Percentiles rank a stretch among this genome's conserved stretches.
Evolutionary conservation across 2,797 vertebrate genomes (phyloP).

Genomic region (Bradypodion ventrale): DNA sequence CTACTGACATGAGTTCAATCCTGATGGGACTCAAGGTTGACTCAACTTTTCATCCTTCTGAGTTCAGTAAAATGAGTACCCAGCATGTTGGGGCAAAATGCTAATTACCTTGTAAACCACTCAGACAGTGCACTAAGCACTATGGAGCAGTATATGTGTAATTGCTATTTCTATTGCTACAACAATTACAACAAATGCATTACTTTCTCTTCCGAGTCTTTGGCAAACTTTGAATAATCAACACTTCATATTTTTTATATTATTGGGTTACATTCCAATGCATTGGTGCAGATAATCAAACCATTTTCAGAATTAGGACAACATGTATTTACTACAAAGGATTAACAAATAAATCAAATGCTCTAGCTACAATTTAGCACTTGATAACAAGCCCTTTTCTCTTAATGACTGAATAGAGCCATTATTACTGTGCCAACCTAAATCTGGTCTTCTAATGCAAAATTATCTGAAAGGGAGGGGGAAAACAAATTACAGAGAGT

Average conservation of each 20-base stretch:
- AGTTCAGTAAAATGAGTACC: too few species aligned
- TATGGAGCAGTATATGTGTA: too few species aligned
- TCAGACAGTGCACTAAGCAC: too few species aligned
- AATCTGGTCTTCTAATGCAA: slow-evolving; percentile 10
- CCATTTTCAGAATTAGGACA: slow-evolving; percentile 23
- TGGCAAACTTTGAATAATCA: not conserved
- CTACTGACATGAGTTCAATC: too few species aligned
- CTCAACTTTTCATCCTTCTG: too few species aligned
- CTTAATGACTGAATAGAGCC: slow-evolving; percentile 12
- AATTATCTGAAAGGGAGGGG: slow-evolving; percentile 6
- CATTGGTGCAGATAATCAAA: slow-evolving; percentile 1
- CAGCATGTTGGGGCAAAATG: too few species aligned
- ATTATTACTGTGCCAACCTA: slow-evolving; percentile 10
- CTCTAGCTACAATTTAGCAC: slow-evolving; percentile 3
- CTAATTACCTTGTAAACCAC: too few species aligned
- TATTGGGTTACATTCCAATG: not conserved
- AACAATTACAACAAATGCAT: not conserved
- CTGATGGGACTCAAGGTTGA: too few species aligned
- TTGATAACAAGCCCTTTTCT: not conserved
- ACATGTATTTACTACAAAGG: slow-evolving; percentile 7
- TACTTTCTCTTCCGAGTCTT: not conserved
- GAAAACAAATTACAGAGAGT: slow-evolving; percentile 10
- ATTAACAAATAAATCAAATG: slow-evolving; percentile 36
- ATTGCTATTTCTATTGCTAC: too few species aligned
- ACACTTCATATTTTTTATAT: not conserved